Evolutionary conservation across 1,140 invertebrate species (phyloP).

Genomic region (Homarus americanus): DNA sequence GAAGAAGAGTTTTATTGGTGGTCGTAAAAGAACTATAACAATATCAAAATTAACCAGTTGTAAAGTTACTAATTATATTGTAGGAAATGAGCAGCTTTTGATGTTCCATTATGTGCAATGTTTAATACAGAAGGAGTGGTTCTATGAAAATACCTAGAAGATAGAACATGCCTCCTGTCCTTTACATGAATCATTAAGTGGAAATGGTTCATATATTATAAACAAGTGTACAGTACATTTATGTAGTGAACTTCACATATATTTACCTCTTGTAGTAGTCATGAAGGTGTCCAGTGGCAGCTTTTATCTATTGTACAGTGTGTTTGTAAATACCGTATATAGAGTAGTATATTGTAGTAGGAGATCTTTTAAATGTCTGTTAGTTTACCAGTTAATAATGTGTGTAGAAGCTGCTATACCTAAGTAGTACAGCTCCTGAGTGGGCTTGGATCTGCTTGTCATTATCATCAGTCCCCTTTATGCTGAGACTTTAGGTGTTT

Average conservation of each 20-base stretch:
- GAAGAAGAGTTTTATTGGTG: neutral
- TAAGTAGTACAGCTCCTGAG: neutral
- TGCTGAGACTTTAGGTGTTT: neutral
- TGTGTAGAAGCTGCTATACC: neutral
- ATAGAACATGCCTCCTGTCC: neutral
- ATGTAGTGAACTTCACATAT: neutral
- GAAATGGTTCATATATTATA: neutral
- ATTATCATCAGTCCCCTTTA: neutral
- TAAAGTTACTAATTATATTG: neutral
- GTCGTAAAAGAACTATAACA: neutral
- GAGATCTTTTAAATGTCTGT: neutral
- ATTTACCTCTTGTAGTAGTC: neutral
- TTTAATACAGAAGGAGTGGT: neutral
- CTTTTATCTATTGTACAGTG: constrained; percentile 1
- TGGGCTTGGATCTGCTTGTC: neutral
- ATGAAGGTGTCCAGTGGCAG: neutral
- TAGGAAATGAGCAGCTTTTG: neutral
- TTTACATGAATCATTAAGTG: neutral
- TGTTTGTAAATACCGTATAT: constrained; percentile 1
- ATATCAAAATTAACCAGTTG: neutral
- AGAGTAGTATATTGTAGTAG: neutral
- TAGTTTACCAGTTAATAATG: neutral
- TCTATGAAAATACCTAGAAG: neutral
- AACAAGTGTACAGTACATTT: neutral
- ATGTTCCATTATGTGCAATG: neutral